These are phyloP conservation scores for Loxodonta africana DNA, from an alignment of 2,113 vertebrate genomes.

Conservation along the genomic window DNA sequence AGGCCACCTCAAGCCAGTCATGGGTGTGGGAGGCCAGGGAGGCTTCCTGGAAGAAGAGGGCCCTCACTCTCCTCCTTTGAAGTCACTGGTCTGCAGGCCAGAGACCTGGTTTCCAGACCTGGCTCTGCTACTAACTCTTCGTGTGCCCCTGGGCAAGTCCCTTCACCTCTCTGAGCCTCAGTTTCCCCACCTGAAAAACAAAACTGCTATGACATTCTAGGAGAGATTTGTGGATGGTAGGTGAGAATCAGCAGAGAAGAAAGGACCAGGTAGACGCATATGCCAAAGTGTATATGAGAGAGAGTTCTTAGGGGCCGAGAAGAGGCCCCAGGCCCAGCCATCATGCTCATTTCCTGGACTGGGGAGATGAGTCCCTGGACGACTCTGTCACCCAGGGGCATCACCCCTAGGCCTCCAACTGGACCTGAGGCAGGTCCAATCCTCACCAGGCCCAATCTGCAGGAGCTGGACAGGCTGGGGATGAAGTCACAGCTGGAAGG, in stretches of 20 bases:
- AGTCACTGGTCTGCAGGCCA: neutral
- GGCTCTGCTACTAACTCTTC: neutral
- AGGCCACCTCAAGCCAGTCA: neutral
- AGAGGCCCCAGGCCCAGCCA: neutral
- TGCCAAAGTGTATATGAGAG: fast-evolving
- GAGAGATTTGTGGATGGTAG: neutral
- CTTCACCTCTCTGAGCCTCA: neutral
- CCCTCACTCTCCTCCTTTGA: fast-evolving
- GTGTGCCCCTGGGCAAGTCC: neutral
- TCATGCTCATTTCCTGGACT: neutral
- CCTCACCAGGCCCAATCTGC: slow-evolving; percentile 39
- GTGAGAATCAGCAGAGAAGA: neutral
- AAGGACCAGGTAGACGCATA: neutral
- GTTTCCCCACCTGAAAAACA: neutral
- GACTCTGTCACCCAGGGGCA: neutral
- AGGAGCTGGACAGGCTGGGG: slow-evolving; percentile 64
- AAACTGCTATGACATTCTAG: neutral
- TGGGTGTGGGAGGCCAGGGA: neutral
- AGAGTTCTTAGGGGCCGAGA: neutral
- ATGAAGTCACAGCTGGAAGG: slow-evolving; percentile 85
- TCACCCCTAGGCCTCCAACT: neutral
- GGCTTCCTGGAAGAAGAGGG: neutral
- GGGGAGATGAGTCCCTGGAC: neutral
- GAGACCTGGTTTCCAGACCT: neutral
- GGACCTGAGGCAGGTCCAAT: neutral